Evolutionary conservation across 2,797 vertebrate species (phyloP).

Genomic region (Trematomus bernacchii): DNA sequence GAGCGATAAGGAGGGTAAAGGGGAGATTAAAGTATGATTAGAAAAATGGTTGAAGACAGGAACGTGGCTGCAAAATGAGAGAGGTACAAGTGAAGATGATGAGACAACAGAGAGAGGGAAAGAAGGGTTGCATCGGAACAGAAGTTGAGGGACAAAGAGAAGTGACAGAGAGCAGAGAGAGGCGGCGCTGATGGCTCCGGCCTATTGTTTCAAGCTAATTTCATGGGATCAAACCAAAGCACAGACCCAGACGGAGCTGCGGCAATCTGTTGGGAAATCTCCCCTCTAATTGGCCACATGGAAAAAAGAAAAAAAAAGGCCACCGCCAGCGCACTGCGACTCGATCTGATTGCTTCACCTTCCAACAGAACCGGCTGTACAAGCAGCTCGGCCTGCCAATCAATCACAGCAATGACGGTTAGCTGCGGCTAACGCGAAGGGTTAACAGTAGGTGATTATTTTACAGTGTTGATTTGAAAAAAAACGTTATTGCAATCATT

Average conservation of each 20-base stretch:
- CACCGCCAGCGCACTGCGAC: conserved; percentile 45
- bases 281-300: conserved; percentile 70
- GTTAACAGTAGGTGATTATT: conserved; percentile 38
- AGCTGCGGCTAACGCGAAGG: conserved; percentile 25
- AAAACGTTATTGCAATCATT: too few species aligned
- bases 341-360: conserved; percentile 64
- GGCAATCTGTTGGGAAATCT: conserved; percentile 81
- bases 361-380: conserved; percentile 32
- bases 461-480: conserved; percentile 7
- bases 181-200: conserved; percentile 46
- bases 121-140: conserved; percentile 10
- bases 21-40: not conserved
- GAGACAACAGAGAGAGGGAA: conserved; percentile 1
- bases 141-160: conserved; percentile 27
- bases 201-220: conserved; percentile 81
- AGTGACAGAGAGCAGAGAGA: conserved; percentile 49
- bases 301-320: conserved; percentile 62
- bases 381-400: conserved; percentile 54
- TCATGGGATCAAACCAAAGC: conserved; percentile 79
- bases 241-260: conserved; percentile 66
- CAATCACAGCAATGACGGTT: conserved; percentile 47
- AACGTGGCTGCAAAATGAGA: not conserved
- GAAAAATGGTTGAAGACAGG: conserved; percentile 9
- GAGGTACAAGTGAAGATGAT: conserved; percentile 7
- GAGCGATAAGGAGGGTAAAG: not conserved